A percentile compares a stretch with the other conserved stretches of the same genome.
Conservation (phyloP, 1,140 invertebrate genomes). For the Rhagoletis pomonella region DNA sequence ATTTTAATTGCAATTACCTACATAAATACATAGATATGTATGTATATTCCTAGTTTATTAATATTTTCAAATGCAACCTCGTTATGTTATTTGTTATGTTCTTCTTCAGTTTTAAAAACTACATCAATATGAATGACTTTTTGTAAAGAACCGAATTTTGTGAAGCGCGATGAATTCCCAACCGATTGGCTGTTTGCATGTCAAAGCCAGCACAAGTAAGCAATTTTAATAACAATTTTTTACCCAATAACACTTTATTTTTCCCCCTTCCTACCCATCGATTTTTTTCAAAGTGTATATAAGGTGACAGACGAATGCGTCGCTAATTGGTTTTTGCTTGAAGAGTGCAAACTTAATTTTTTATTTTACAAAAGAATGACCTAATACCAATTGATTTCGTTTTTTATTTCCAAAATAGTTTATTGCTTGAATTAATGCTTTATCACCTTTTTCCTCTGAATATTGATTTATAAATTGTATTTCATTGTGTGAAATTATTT, state of each 20-base stretch:
- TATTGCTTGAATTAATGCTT: background rate
- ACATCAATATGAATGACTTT: slow-evolving; percentile 74
- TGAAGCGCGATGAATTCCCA: slow-evolving; percentile 16
- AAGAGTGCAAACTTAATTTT: background rate
- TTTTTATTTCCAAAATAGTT: background rate
- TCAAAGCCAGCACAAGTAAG: slow-evolving; percentile 48
- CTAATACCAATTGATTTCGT: background rate
- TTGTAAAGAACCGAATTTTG: slow-evolving; percentile 60
- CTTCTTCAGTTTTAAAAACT: slow-evolving; percentile 71
- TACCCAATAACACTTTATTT: background rate
- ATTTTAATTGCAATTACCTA: background rate
- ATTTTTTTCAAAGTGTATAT: background rate
- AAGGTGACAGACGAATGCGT: background rate
- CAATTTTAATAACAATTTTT: slow-evolving; percentile 14
- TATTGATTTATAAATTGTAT: background rate
- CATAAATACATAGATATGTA: background rate
- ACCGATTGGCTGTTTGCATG: slow-evolving; percentile 33
- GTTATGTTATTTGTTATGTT: slow-evolving; percentile 44
- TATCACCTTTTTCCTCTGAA: background rate
- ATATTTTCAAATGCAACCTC: slow-evolving; percentile 58
- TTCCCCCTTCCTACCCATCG: background rate
- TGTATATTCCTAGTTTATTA: slow-evolving; percentile 24
- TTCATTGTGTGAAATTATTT: background rate
- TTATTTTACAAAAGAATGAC: no score
- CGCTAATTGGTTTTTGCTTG: slow-evolving; percentile 17